A percentile compares a stretch with the other conserved stretches of the same genome.
These are phyloP conservation scores for Amphiduros pacificus DNA, from an alignment of 2,888 invertebrate genomes.

Conservation along the genomic window DNA sequence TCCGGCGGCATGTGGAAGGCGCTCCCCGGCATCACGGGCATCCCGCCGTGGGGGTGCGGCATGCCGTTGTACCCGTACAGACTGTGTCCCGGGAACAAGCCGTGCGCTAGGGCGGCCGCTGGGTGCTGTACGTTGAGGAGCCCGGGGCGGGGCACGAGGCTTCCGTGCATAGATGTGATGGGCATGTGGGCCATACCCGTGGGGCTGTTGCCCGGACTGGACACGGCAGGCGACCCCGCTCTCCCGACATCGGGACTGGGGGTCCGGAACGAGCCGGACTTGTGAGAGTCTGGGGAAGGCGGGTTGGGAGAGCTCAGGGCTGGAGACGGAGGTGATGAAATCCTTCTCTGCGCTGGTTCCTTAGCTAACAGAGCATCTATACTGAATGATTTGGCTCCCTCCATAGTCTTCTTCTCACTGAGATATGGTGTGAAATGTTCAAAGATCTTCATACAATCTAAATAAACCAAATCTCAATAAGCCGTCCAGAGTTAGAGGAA, in stretches of 20 bases:
- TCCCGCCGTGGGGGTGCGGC: neutral
- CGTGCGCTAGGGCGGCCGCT: neutral
- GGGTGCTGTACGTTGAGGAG: conserved; percentile 31
- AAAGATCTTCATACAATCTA: no score
- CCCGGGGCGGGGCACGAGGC: conserved; percentile 10
- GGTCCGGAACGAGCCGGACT: neutral
- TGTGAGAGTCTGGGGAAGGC: neutral
- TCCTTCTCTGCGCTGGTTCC: conserved; percentile 38
- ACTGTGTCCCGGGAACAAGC: conserved; percentile 11
- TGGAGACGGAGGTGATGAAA: neutral
- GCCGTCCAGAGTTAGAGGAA: no score
- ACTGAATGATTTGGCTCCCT: conserved; percentile 74
- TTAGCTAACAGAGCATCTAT: conserved; percentile 84
- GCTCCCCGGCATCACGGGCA: conserved; percentile 11
- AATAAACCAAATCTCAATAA: no score
- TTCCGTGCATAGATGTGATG: neutral
- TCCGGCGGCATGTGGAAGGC: conserved; percentile 17
- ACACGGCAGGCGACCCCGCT: neutral
- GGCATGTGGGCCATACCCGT: neutral
- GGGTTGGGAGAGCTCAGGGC: neutral
- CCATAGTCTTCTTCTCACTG: no score
- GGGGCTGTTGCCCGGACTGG: neutral
- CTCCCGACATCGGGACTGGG: neutral
- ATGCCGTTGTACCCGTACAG: conserved; percentile 5
- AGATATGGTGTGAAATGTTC: no score